phyloP scores from a whole-genome alignment of 2,797 vertebrate genomes.

The Harpagifer antarcticus region DNA sequence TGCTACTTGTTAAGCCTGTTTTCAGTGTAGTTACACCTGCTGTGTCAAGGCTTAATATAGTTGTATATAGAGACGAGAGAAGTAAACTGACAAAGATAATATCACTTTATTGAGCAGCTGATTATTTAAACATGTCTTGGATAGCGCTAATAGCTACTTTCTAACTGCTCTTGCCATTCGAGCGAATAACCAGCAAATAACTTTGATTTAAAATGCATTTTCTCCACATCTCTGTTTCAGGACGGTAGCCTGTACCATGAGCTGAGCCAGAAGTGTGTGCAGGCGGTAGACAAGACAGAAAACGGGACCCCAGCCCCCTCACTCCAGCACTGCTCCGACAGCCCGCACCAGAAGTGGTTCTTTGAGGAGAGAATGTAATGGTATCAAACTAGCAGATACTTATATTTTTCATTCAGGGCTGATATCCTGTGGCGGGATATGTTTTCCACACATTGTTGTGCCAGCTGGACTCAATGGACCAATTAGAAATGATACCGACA shows the following conservation, averaged over 20 bases:
- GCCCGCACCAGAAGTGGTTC: constrained; percentile 90
- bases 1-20: constrained; percentile 35
- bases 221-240: constrained; percentile 73
- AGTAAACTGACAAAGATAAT: not conserved
- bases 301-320: constrained; percentile 85
- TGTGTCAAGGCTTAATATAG: constrained; percentile 5
- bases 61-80: too few relatives aligned
- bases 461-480: constrained; percentile 36
- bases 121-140: not conserved
- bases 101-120: not conserved
- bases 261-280: constrained; percentile 89
- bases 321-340: constrained; percentile 86
- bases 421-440: not conserved
- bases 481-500: constrained; percentile 7
- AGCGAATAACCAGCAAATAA: not conserved
- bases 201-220: not conserved
- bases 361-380: constrained; percentile 87
- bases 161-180: not conserved
- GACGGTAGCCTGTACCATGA: constrained; percentile 90
- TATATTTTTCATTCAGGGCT: constrained; percentile 6
- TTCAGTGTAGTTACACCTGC: constrained; percentile 16
- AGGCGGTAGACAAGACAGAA: constrained; percentile 83
- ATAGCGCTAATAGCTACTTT: not conserved
- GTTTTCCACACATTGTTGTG: constrained; percentile 13
- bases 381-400: not conserved